Evolutionary conservation across 2,888 invertebrate species (phyloP), one percentile per base, ranked within the genome.

Genomic region (Trachelus iudaicus): DNA sequence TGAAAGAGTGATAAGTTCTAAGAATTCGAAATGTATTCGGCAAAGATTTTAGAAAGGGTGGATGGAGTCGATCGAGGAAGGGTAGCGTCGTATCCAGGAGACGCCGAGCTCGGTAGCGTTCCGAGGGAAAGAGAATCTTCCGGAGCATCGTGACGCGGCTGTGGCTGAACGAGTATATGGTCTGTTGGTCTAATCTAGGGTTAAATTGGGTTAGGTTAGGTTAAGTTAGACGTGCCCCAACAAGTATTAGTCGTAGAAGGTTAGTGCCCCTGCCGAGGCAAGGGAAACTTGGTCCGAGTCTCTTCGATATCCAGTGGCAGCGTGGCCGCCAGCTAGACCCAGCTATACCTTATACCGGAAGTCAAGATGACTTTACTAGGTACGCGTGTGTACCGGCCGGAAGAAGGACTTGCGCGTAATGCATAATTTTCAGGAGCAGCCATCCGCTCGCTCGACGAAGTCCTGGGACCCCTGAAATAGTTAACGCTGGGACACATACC

Each of bases 111-210:
- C 2, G 23, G 2, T 23, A 23, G 56, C 23, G 56, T 56, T 23
- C 56, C 3, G 6, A 56, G 9, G 56, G 56, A 23, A 9, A 56
- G 23, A 23, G 56, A 9, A 56, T 56, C 23, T 56, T 56, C 23
- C 23, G 56, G 9, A 23, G 56, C 56, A 71, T 9, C 33, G 3
- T 71, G 31, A 34, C 15, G 71, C 31, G 71, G 30, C 30, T 30
- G n/a, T 15, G 74, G 82, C 82, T 75, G 80, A 84, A 80, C 80
- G 80, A 82, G 83, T 83, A 85, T 84, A 86, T 79, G 84, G 83
- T 83, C 85, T 84, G 84, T 83, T 86, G 85, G 84, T 85, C 86
- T 88, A 88, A 89, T 89, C 89, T 88, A 85, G 86, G 86, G 84
- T 85, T 86, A 88, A 88, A 86, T 87, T 86, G 83, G 83, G 84